Percentiles rank a stretch among this genome's conserved stretches.
phyloP scores from a whole-genome alignment of 2,113 vertebrate species.

The Marmota monax region DNA sequence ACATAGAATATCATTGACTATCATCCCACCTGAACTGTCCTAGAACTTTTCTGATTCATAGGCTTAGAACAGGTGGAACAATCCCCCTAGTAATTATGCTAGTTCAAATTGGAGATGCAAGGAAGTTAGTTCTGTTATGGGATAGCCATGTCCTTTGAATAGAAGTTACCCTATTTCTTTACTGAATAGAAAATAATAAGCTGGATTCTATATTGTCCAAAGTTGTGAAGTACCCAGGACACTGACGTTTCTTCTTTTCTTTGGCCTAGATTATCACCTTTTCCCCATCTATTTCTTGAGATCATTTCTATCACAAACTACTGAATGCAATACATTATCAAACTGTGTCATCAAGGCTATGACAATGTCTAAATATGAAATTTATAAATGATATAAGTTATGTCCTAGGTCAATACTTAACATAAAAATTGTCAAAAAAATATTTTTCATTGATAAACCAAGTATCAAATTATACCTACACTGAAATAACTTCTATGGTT shows the following conservation, averaged over 20 bases:
- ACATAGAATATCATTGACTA: not conserved
- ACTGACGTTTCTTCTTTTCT: not conserved
- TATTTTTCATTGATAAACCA: not conserved
- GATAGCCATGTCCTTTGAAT: not conserved
- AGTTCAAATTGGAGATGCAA: not conserved
- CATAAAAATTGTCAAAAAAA: not conserved
- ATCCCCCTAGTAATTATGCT: not conserved
- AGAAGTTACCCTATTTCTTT: not conserved
- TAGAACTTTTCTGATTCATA: not conserved
- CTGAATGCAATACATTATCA: not conserved
- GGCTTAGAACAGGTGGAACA: not conserved
- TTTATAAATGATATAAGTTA: not conserved
- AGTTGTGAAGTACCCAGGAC: not conserved
- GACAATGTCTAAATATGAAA: not conserved
- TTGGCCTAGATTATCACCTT: not conserved
- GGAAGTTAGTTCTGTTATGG: not conserved
- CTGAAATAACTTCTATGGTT: not conserved
- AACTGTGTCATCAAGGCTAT: not conserved
- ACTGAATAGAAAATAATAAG: not conserved
- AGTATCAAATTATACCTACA: not conserved
- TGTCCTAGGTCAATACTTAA: not conserved
- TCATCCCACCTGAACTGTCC: not conserved
- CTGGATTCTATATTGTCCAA: not conserved
- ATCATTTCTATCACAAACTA: not conserved
- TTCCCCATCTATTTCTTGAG: not conserved